Base-by-base conservation (phyloP, 1,140 invertebrate species). In the Ceratosolen solmsi region DNA sequence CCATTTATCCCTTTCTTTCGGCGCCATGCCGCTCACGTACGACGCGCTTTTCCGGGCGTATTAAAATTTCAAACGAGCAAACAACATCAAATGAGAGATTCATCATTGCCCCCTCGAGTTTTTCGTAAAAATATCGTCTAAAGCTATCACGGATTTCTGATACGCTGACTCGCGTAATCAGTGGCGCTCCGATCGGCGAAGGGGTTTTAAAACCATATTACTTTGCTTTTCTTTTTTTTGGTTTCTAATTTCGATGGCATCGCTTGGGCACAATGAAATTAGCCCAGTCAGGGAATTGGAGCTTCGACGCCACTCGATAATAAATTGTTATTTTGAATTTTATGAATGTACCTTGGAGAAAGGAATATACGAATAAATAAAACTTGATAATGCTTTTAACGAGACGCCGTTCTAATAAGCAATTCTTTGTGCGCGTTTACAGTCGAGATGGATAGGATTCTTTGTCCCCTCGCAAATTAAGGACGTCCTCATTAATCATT, bases 11-110 rank as follows among this genome's bases (percentile, higher is more conserved):
- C 20, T 36, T 36, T 22, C n/a, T 60, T 60, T 60, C 27, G 9
- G 11, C 58, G 22, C 17, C 0, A 58, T 22, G 27, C 49, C 13
- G 15, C 51, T 79, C 77, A 72, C 68, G 65, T 72, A 46, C 5
- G 5, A 7, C 38, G 25, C 38, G 25, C 36, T 30, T 56, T 73
- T 73, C 15, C 15, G 68, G 8, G n/a, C 1, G 68, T 30, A 72
- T 72, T 60, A 60, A 60, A 72, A 80, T 73, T 80, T 15, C 78
- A 56, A 38, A 33, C n/a, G 11, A 63, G 38, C 38, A 80, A 58
- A 46, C 36, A 30, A 63, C 20, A 22, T 38, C 7, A 65, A 77
- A 77, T 33, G 41, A 65, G 58, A 77, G 38, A 65, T 77, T 63
- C 41, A 46, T 46, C 20, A 63, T 76, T 33, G n/a, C 41, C 27